Conservation (phyloP, 2,113 vertebrate species). For the Phylloscopus whistleri region DNA sequence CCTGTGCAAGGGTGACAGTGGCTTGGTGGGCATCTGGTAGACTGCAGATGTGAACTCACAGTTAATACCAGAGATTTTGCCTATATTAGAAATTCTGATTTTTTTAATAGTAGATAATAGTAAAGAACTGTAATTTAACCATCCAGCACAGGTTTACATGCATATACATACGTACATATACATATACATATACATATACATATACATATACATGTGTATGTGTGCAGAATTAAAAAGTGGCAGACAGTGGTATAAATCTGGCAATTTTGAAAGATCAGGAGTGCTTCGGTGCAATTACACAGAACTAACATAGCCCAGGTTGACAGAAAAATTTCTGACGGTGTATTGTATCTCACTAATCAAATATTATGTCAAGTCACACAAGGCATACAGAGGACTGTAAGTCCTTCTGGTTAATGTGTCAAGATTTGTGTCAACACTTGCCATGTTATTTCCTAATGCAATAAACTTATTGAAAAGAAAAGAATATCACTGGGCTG, state of each 20-base stretch:
- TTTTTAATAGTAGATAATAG: neutral
- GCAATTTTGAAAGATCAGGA: neutral
- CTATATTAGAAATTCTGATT: neutral
- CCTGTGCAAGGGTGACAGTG: neutral
- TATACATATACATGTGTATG: neutral
- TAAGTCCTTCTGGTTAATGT: neutral
- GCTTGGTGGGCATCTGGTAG: neutral
- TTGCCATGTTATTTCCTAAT: neutral
- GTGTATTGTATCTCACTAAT: neutral
- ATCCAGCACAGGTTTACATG: neutral
- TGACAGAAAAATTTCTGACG: neutral
- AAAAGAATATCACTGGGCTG: neutral
- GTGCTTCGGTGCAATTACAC: neutral
- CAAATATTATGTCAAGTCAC: slow-evolving; percentile 5
- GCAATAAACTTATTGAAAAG: neutral
- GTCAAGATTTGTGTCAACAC: slow-evolving; percentile 16
- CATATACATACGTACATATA: neutral
- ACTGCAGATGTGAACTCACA: neutral
- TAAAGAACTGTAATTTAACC: neutral
- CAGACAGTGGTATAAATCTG: neutral
- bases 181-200: neutral
- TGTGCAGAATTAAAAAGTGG: neutral
- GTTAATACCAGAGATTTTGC: neutral
- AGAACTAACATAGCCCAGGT: neutral
- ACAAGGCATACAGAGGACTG: neutral